Evolutionary conservation across 2,113 vertebrate species (phyloP).

Genomic region (Mirounga angustirostris): DNA sequence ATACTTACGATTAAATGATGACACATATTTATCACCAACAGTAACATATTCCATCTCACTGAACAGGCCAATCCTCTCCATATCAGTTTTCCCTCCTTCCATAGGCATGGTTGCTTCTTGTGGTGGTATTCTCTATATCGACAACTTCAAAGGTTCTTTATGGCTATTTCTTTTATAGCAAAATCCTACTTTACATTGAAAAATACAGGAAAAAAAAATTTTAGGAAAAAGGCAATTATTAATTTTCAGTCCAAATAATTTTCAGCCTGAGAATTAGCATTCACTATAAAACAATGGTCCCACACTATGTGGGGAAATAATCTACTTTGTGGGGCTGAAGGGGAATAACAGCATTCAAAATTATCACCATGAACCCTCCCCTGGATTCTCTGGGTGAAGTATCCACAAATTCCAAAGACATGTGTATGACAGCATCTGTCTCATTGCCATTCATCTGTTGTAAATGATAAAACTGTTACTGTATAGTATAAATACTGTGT

Average conservation of each 20-base stretch:
- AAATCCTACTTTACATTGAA: slow-evolving; percentile 8
- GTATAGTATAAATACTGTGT: neutral
- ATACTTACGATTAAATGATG: slow-evolving; percentile 86
- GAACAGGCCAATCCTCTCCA: slow-evolving; percentile 94
- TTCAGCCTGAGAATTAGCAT: neutral
- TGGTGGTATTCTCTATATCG: neutral
- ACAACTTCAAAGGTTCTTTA: neutral
- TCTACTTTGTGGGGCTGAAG: neutral
- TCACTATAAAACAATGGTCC: neutral
- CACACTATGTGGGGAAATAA: neutral
- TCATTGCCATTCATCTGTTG: neutral
- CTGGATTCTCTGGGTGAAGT: neutral
- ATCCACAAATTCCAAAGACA: neutral
- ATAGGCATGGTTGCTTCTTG: slow-evolving; percentile 85
- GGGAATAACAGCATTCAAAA: neutral
- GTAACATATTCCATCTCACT: slow-evolving; percentile 93
- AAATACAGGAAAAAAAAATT: neutral
- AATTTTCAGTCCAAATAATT: slow-evolving; percentile 7
- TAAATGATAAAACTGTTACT: slow-evolving; percentile 15
- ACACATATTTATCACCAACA: slow-evolving; percentile 91
- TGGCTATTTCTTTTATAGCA: neutral
- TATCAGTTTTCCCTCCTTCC: slow-evolving; percentile 90
- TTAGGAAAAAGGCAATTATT: neutral
- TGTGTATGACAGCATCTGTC: neutral
- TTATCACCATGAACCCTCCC: neutral